Evolutionary conservation across 2,797 vertebrate genomes (phyloP), one percentile per base, ranked within the genome.

Genomic region (Mormyrops attenuatus): DNA sequence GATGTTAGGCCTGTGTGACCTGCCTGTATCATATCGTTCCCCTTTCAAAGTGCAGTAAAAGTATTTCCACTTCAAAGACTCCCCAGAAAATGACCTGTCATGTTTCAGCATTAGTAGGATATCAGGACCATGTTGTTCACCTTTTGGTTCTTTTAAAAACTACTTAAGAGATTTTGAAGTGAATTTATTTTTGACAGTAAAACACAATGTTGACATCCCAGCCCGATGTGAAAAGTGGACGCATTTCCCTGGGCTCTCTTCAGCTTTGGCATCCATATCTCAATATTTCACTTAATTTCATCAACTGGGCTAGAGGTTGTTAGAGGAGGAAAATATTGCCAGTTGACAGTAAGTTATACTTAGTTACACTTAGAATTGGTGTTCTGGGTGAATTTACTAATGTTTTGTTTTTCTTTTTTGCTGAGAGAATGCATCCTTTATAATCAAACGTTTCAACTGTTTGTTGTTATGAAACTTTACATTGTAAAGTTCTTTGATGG

Each of bases 11-110:
- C 92, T 92, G 90, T 30, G 77, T 93, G 94, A 94, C 93, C 92
- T 89, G 34, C 80, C 92, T 92, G 89, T 41, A 91, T 66, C 88
- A 92, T 91, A 91, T 44, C 63, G 63, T 88, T 89, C 44, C 3
- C 77, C 84, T 53, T 52, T 49, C 20, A 52, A 66, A 55, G 13
- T 9, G 41, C 57, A 44, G 63, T 49, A 34, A 60, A 88, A 34
- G 47, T 44, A 94, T 95, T 95, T 94, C 92, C 94, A 95, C 94
- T 95, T 96, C 94, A 95, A 94, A 94, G 93, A 94, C 92, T 94
- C 90, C 90, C 92, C 90, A 90, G 90, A 93, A 94, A 95, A 94
- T 92, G 66, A 90, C 91, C 88, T 90, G 87, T 86, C 93, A 91
- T 91, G 92, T 91, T 91, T 77, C 3, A 80, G 38, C 85, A 91